A percentile compares a stretch with the other conserved stretches of the same genome.
These are phyloP conservation scores for Calephelis perditalis DNA, from an alignment of 2,888 invertebrate species.

Conservation along the genomic window DNA sequence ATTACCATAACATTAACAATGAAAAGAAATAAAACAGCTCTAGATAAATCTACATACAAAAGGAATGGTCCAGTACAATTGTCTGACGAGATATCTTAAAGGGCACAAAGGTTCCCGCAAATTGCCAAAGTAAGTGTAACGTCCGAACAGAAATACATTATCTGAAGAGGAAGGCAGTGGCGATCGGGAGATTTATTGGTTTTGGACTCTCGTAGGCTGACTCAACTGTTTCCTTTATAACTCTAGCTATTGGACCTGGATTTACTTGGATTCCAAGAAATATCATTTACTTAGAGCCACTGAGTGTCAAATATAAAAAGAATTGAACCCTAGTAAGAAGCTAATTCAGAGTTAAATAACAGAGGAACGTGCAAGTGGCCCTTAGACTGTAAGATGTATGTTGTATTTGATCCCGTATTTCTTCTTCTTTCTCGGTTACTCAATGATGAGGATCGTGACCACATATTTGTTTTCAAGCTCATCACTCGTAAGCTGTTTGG, in stretches of 20 bases:
- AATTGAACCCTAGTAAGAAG: too few species aligned
- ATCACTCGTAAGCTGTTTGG: too few species aligned
- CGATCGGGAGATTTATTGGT: conserved; percentile 42
- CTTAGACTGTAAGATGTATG: too few species aligned
- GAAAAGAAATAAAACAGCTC: conserved; percentile 28
- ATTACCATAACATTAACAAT: too few species aligned
- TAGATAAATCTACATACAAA: conserved; percentile 36
- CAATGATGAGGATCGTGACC: too few species aligned
- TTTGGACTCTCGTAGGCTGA: conserved; percentile 41
- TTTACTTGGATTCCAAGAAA: not conserved
- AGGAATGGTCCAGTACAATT: conserved; percentile 53
- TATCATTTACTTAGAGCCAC: too few species aligned
- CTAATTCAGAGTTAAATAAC: too few species aligned
- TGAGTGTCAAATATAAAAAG: too few species aligned
- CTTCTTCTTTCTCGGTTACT: too few species aligned
- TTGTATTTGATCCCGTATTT: too few species aligned
- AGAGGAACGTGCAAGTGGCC: too few species aligned
- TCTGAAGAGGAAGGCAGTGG: conserved; percentile 55
- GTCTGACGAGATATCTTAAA: conserved; percentile 75
- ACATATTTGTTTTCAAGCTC: too few species aligned
- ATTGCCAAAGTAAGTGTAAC: conserved; percentile 76
- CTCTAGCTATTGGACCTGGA: conserved; percentile 10
- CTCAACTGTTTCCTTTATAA: conserved; percentile 56
- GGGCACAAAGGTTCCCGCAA: conserved; percentile 76
- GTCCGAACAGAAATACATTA: conserved; percentile 77